phyloP scores from a whole-genome alignment of 2,888 invertebrate species.

The Lasioglossum pauxillum region DNA sequence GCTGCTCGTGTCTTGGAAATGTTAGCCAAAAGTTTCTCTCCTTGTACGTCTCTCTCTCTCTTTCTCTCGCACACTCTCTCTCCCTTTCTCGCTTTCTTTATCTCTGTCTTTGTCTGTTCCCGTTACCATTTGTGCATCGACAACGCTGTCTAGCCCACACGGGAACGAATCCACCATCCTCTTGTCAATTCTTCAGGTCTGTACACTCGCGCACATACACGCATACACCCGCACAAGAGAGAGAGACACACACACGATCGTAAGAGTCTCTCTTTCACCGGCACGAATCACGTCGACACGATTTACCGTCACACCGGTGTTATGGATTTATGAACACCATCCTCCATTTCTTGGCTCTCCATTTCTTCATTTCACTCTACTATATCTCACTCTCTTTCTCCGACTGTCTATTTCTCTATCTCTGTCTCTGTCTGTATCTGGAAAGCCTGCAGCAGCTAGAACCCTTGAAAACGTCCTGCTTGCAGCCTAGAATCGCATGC shows the following conservation, averaged over 20 bases:
- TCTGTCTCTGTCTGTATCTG: background rate
- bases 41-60: background rate
- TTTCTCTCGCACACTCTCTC: background rate
- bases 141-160: conserved; percentile 21
- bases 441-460: conserved; percentile 1
- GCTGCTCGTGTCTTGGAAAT: conserved; percentile 43
- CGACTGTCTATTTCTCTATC: background rate
- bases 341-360: background rate
- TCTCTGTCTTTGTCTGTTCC: conserved; percentile 2
- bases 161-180: background rate
- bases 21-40: background rate
- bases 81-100: background rate
- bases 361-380: background rate
- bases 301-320: conserved; percentile 76
- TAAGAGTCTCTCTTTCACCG: conserved; percentile 26
- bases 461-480: conserved; percentile 1
- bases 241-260: background rate
- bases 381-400: background rate
- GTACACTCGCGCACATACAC: conserved; percentile 5
- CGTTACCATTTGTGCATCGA: conserved; percentile 41
- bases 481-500: background rate
- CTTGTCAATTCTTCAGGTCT: conserved; percentile 27
- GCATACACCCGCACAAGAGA: background rate
- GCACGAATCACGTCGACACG: conserved; percentile 22
- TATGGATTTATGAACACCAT: conserved; percentile 83